Evolutionary conservation across 2,888 invertebrate genomes (phyloP).

Genomic region (Bellardia pandia): DNA sequence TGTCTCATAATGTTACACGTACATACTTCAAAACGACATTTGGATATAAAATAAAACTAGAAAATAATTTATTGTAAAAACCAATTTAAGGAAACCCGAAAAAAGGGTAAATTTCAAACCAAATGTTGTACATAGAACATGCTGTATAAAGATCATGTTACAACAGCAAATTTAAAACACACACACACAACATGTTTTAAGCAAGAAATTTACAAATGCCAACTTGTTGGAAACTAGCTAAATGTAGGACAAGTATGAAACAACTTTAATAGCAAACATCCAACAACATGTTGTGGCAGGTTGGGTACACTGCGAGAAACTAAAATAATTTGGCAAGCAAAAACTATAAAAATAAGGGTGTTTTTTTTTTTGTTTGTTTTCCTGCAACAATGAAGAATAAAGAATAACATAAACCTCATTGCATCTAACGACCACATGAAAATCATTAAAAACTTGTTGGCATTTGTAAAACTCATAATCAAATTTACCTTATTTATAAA

Average conservation of each 20-base stretch:
- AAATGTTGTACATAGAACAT: background rate
- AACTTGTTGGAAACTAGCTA: slow-evolving; percentile 10
- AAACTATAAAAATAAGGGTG: background rate
- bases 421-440: background rate
- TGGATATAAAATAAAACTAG: background rate
- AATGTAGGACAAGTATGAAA: background rate
- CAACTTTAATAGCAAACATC: background rate
- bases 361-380: background rate
- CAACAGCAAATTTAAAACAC: background rate
- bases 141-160: background rate
- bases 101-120: slow-evolving; percentile 12
- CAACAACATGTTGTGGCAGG: background rate
- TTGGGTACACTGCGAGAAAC: slow-evolving; percentile 40
- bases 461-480: slow-evolving; percentile 12
- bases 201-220: background rate
- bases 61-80: slow-evolving; percentile 20
- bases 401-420: background rate
- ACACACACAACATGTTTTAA: background rate
- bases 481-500: background rate
- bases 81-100: background rate
- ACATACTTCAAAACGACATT: slow-evolving; percentile 25
- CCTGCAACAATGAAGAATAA: background rate
- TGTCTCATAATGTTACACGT: slow-evolving; percentile 5
- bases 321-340: background rate
- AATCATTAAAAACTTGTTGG: slow-evolving; percentile 22